Evolutionary conservation across 2,113 vertebrate species (phyloP).

Genomic region (Prionailurus bengalensis): DNA sequence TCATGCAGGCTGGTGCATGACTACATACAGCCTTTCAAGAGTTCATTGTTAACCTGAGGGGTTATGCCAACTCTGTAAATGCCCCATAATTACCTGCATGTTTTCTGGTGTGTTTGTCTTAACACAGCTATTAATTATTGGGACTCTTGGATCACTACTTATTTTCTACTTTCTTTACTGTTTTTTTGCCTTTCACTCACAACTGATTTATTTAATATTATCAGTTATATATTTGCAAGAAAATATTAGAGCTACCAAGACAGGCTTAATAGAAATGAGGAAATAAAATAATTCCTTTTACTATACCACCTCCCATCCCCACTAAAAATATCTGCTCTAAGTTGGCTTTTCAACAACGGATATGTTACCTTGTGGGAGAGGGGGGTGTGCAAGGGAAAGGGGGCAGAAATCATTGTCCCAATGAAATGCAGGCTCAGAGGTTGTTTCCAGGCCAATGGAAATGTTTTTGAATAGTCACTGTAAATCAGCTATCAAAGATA

Average conservation of each 20-base stretch:
- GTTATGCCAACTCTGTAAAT: constrained; percentile 45
- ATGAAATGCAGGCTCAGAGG: not conserved
- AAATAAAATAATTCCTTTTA: constrained; percentile 17
- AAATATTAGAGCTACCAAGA: constrained; percentile 16
- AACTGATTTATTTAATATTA: not conserved
- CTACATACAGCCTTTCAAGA: not conserved
- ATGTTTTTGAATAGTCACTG: not conserved
- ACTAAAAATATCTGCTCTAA: not conserved
- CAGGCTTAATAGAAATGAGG: constrained; percentile 13
- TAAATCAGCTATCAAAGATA: constrained; percentile 42
- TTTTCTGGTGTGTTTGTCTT: constrained; percentile 66
- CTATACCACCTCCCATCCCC: not conserved
- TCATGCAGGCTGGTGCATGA: constrained; percentile 50
- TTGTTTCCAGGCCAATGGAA: constrained; percentile 17
- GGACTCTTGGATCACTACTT: constrained; percentile 26
- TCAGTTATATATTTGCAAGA: not conserved
- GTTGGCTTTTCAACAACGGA: constrained; percentile 15
- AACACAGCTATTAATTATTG: constrained; percentile 71
- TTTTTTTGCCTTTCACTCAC: constrained; percentile 41
- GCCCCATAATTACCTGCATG: constrained; percentile 65
- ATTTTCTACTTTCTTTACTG: not conserved
- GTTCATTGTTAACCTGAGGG: constrained; percentile 51
- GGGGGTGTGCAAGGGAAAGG: not conserved
- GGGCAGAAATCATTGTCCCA: not conserved
- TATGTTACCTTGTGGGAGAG: not conserved